phyloP scores from a whole-genome alignment of 2,888 invertebrate genomes.

The Netelia fuscicornis region DNA sequence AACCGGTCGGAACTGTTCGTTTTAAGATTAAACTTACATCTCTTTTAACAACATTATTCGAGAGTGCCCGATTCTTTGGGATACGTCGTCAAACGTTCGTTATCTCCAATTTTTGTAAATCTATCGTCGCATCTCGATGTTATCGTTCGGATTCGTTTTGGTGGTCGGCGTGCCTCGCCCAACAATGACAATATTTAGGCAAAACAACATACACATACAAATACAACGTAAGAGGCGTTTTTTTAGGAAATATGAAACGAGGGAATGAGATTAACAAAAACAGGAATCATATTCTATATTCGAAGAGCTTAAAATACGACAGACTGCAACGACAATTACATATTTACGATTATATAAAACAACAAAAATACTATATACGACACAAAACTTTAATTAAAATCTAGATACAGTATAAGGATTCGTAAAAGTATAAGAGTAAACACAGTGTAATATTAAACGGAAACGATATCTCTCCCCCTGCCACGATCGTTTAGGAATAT shows the following conservation, averaged over 20 bases:
- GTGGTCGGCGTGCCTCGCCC: conserved; percentile 63
- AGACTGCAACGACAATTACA: conserved; percentile 80
- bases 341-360: conserved; percentile 72
- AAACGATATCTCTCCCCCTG: conserved; percentile 70
- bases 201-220: conserved; percentile 35
- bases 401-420: conserved; percentile 69
- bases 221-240: conserved; percentile 56
- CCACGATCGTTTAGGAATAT: conserved; percentile 40
- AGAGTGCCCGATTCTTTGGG: conserved; percentile 9
- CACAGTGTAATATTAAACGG: conserved; percentile 76
- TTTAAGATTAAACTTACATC: conserved; percentile 37
- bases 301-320: conserved; percentile 79
- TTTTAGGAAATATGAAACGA: conserved; percentile 49
- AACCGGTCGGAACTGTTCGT: conserved; percentile 32
- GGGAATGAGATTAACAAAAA: conserved; percentile 63
- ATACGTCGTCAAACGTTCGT: background rate
- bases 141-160: conserved; percentile 14
- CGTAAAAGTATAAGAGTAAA: conserved; percentile 67
- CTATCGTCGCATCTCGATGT: conserved; percentile 1
- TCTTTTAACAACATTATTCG: conserved; percentile 4
- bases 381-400: conserved; percentile 70
- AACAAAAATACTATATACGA: conserved; percentile 73
- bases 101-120: conserved; percentile 6
- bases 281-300: conserved; percentile 73
- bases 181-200: conserved; percentile 79